Base-by-base conservation (phyloP, 1,140 invertebrate species). In the Drosophila tsacasi region DNA sequence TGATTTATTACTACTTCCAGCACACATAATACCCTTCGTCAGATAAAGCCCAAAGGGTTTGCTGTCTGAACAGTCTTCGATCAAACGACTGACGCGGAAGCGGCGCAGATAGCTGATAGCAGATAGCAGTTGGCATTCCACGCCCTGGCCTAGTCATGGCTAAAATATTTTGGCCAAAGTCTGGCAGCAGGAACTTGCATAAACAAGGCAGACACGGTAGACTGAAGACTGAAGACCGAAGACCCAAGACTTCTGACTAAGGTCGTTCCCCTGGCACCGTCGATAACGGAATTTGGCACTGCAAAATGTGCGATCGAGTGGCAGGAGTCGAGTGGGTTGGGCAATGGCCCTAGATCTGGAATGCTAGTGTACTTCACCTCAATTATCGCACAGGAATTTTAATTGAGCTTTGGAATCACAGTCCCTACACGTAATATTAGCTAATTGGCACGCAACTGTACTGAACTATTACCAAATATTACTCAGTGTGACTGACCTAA, bases 161-260 rank as follows among this genome's bases (percentile, higher is more conserved):
- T 47, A 42, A 78, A 78, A 71, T 71, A 79, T 79, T 76, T 76
- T 66, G 72, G 59, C 72, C 71, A 73, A 73, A 73, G 37, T 61
- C 52, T 50, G 17, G 5, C 49, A 2, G 10, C 40, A 40, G 49
- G 17, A 5, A 32, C 47, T 76, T 54, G 73, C 68, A 81, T 75
- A 79, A 83, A 49, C 23, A 40, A 54, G 60, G 55, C 46, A 59
- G 32, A 49, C 23, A 40, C 46, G 60, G 55, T 40, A 59, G 32
- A 55, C 4, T 12, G 27, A 8, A 23, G 52, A 23, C 4, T 13
- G 52, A 35, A 54, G 50, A 54, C 27, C 35, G 3, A 32, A 47
- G 23, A 65, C 15, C 19, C 19, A 15, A 61, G 37, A 42, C 42
- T n/a, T 27, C 46, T 25, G 54, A 54, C 58, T 50, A 87, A 87